phyloP scores from a whole-genome alignment of 2,888 invertebrate genomes.

The Bombylius major region DNA sequence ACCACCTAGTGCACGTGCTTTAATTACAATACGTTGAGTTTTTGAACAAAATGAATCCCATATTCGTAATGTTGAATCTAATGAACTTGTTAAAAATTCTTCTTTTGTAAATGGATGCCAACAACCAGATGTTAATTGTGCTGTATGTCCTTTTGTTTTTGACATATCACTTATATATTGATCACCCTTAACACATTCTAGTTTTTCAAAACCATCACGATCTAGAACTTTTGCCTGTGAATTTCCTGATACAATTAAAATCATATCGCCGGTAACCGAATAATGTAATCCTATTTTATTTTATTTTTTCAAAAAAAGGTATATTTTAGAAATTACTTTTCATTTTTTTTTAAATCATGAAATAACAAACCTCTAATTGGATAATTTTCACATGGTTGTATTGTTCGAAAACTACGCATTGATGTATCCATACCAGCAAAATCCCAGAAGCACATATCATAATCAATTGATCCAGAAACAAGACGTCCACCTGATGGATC shows the following conservation, averaged over 20 bases:
- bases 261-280: constrained; percentile 85
- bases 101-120: constrained; percentile 89
- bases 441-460: constrained; percentile 95
- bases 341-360: not conserved
- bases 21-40: constrained; percentile 71
- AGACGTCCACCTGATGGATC: constrained; percentile 88
- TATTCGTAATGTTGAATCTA: constrained; percentile 84
- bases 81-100: constrained; percentile 89
- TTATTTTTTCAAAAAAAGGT: not conserved
- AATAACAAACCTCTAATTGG: constrained; percentile 64
- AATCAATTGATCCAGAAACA: constrained; percentile 86
- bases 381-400: constrained; percentile 94
- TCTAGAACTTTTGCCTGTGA: constrained; percentile 89
- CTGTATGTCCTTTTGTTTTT: constrained; percentile 87
- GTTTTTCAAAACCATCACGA: constrained; percentile 83
- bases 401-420: constrained; percentile 77
- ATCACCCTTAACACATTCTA: constrained; percentile 90
- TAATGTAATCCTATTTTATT: constrained; percentile 47
- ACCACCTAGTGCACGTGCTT: constrained; percentile 76
- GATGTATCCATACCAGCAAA: constrained; percentile 96
- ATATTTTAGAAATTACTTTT: not conserved
- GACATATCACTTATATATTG: constrained; percentile 93
- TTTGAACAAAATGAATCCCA: constrained; percentile 78
- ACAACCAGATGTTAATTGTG: constrained; percentile 75
- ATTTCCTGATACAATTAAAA: constrained; percentile 84